Evolutionary conservation across 2,888 invertebrate genomes (phyloP), one percentile per base, ranked within the genome.

Genomic region (Drosophila acutilabella): DNA sequence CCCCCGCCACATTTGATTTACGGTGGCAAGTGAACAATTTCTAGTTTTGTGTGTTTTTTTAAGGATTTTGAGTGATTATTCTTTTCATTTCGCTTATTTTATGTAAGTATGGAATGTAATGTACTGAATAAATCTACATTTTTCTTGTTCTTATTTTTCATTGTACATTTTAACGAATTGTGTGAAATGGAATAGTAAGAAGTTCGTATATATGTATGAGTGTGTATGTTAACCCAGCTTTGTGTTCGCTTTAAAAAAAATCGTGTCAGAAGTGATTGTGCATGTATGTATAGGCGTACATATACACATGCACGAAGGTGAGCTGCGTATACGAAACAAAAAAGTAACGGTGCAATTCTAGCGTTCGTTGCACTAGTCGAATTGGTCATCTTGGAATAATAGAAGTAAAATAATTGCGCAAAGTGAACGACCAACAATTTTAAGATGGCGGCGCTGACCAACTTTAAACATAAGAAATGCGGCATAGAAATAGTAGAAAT

Each of bases 401-500:
- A 30, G 45, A 75, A 41, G 30, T 36, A 23, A 50, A 71, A 59
- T 30, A 64, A 18, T 47, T 23, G 7, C 18, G 13, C 47, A 61
- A 77, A 77, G 77, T 77, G 77, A 70, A 73, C 65, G 77, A 75
- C 69, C 75, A 73, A 77, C 44, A 65, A 62, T 42, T 65, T 51
- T 1, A 76, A 76, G 45, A 77, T 78, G 78, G 78, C 70, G 70
- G 18, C 51, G 30, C 18, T 50, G 13, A 59, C 23, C 8, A 48
- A 41, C 40, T 69, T 54, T 1, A 36, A 14, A 58, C 23, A 54
- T 50, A 14, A 53, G 36, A 20, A 50, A 42, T 50, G 20, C 47
- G 36, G n/a, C 30, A 42, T 11, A 44, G 11, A 30, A 44, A 33
- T 30, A 50, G 51, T 18, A 14, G 6, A 42, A 53, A 67, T 59